These are phyloP conservation scores for Dromas ardeola DNA, from an alignment of 2,113 vertebrate genomes.

Conservation along the genomic window DNA sequence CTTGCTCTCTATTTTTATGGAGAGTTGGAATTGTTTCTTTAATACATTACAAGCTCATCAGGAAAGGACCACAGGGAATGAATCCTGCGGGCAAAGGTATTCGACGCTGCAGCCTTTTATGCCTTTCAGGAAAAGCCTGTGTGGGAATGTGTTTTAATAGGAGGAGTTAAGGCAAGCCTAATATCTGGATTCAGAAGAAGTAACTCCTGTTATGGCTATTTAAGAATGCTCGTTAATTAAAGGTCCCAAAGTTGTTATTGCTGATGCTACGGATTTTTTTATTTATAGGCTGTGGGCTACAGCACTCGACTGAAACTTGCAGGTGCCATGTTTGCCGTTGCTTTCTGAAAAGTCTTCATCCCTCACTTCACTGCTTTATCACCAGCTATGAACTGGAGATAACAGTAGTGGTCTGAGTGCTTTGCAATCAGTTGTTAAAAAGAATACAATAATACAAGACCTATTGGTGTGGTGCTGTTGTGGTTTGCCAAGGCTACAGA, in stretches of 20 bases:
- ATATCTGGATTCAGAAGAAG: neutral
- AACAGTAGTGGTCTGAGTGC: too few relatives aligned
- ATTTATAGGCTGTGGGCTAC: neutral
- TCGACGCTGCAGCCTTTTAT: neutral
- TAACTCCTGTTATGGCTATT: neutral
- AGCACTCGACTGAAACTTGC: neutral
- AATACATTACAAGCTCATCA: constrained; percentile 3
- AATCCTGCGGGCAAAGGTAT: neutral
- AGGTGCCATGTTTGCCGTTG: neutral
- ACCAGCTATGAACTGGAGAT: neutral
- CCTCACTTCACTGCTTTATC: neutral
- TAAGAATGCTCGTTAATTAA: neutral
- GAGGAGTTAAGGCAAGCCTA: neutral
- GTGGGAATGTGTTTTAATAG: neutral
- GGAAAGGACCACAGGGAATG: neutral
- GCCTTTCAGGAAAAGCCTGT: neutral
- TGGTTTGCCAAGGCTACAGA: neutral
- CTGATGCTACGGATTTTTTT: neutral
- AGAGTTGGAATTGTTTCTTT: constrained; percentile 2
- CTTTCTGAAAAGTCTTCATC: neutral
- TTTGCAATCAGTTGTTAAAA: neutral
- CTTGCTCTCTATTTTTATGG: neutral
- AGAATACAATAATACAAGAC: neutral
- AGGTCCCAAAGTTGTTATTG: neutral
- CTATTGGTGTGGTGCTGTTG: rapidly evolving